Base-by-base conservation (phyloP, 2,113 vertebrate species). In the Platycercus adscitus region DNA sequence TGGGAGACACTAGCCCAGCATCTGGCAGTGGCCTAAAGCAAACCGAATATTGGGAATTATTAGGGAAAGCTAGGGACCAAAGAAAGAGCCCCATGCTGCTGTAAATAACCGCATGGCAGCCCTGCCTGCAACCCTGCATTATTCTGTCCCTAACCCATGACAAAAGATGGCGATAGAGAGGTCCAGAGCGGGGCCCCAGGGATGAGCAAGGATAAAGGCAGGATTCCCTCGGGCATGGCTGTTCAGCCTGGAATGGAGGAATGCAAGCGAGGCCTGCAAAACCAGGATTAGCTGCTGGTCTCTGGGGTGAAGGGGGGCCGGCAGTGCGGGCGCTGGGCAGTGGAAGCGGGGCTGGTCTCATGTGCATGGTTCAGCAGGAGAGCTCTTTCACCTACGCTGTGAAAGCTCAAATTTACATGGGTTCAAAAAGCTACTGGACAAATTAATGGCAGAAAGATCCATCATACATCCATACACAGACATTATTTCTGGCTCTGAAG, bases 361-460 rank as follows among this genome's bases (percentile, higher is more conserved):
- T 3, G 4, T 10, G n/a, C 1, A 0, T 3, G 14, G 24, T 46
- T 65, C 44, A 44, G 19, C 50, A 14, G 10, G 6, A 68, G 63
- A 52, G 19, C 28, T 77, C 44, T 68, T 49, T 28, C 80, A 63
- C 43, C 0, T 1, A 11, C 49, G 7, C 2, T 6, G 14, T 6
- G 70, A 66, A 65, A 93, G 79, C 76, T 31, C 65, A 56, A 91
- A 94, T 93, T 82, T 80, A 88, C 92, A 88, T 43, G 66, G n/a
- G 92, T 93, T 88, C 70, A 90, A 31, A 71, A 93, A 93, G 75
- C 43, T 88, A 95, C 76, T 1, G 49, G 82, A 69, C 90, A 90
- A 93, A 93, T 94, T 91, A 91, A 80, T 49, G 56, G 37, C 79
- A 44, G 79, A 61, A 93, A 93, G 70, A 94, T 96, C 94, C 90